Evolutionary conservation across 2,888 invertebrate genomes (phyloP).

Genomic region (Andrena flavipes): DNA sequence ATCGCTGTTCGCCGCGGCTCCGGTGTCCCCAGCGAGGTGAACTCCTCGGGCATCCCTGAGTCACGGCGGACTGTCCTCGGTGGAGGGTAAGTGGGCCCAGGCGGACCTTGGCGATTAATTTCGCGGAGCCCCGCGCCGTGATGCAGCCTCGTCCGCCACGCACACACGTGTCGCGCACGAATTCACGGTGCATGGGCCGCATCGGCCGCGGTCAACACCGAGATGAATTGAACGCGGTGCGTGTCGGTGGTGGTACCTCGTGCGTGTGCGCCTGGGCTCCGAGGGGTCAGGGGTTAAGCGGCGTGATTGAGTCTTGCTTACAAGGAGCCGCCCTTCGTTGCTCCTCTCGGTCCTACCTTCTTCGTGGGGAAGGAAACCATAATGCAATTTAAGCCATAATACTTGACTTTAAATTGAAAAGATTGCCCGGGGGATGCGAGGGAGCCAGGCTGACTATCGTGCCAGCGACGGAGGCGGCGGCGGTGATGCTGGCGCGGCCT

Average conservation of each 20-base stretch:
- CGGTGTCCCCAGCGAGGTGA: too few species aligned
- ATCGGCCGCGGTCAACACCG: not conserved
- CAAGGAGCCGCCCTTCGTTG: conserved; percentile 81
- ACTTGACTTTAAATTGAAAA: conserved; percentile 85
- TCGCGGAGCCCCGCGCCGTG: not conserved
- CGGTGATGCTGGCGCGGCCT: conserved; percentile 43
- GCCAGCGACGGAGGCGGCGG: conserved; percentile 48
- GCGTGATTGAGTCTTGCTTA: conserved; percentile 85
- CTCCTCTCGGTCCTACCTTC: conserved; percentile 73
- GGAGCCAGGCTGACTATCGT: conserved; percentile 72
- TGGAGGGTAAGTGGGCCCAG: too few species aligned
- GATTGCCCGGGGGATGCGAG: conserved; percentile 84
- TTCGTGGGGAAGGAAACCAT: conserved; percentile 81
- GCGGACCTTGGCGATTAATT: too few species aligned
- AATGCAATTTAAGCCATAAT: conserved; percentile 85
- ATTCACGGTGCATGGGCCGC: not conserved
- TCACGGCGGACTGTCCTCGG: too few species aligned
- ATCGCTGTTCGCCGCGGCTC: too few species aligned
- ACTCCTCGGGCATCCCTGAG: too few species aligned
- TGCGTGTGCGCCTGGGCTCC: conserved; percentile 54
- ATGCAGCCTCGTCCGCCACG: not conserved
- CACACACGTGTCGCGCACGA: not conserved
- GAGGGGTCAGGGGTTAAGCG: conserved; percentile 83
- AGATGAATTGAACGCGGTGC: conserved; percentile 28
- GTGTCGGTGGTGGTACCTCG: conserved; percentile 24